Evolutionary conservation across 2,113 vertebrate genomes (phyloP).

Genomic region (Epinephelus lanceolatus): DNA sequence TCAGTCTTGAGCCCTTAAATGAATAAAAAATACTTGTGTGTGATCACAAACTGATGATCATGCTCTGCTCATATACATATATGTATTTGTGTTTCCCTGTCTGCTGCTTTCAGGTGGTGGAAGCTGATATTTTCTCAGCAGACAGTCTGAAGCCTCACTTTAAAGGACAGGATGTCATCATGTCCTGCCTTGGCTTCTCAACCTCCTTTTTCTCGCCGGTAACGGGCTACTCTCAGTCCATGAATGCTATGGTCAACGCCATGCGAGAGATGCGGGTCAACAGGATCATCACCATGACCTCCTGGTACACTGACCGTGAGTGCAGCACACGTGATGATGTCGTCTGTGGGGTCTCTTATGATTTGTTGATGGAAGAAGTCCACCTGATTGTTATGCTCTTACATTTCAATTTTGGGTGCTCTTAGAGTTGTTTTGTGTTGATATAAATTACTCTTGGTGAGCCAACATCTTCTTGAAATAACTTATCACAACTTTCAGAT

Average conservation of each 20-base stretch:
- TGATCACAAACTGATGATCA: background rate
- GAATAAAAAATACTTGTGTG: background rate
- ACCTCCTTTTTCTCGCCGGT: slow-evolving; percentile 76
- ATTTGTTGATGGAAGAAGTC: background rate
- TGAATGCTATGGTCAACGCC: slow-evolving; percentile 75
- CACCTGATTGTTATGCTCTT: background rate
- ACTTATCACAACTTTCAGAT: background rate
- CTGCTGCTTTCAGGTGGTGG: slow-evolving; percentile 73
- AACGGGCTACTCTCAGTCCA: slow-evolving; percentile 84
- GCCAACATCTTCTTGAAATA: background rate
- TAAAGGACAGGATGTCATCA: slow-evolving; percentile 82
- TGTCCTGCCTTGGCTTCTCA: slow-evolving; percentile 88
- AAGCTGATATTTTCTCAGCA: slow-evolving; percentile 83
- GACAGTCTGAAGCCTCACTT: slow-evolving; percentile 82
- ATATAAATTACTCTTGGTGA: background rate
- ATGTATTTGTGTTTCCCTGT: background rate
- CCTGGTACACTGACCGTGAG: slow-evolving; percentile 88
- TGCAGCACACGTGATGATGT: slow-evolving; percentile 5
- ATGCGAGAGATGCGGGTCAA: slow-evolving; percentile 82
- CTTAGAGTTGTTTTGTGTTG: background rate
- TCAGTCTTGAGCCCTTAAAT: background rate
- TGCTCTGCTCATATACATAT: too few relatives aligned
- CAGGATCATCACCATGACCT: slow-evolving; percentile 85
- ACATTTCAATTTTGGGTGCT: too few relatives aligned
- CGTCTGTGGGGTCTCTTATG: background rate